Percentiles rank a stretch among this genome's conserved stretches.
phyloP scores from a whole-genome alignment of 2,797 vertebrate genomes.

The Apodemus agrarius region DNA sequence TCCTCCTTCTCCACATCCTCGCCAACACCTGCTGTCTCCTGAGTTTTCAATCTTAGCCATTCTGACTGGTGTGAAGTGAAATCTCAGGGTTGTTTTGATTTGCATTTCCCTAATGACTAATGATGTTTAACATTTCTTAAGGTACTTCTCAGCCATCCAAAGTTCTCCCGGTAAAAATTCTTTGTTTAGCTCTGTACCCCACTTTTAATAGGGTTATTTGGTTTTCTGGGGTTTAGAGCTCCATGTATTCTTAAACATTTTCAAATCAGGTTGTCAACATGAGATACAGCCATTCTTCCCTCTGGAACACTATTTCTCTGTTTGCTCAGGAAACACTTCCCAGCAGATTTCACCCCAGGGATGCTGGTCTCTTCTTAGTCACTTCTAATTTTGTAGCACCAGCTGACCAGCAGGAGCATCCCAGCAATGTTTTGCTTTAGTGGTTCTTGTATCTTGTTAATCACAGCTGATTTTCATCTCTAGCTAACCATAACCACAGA shows the following conservation, averaged over 20 bases:
- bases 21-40: too few relatives aligned
- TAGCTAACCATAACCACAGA: not conserved
- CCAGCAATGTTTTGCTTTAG: not conserved
- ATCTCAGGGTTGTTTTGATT: too few relatives aligned
- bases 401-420: not conserved
- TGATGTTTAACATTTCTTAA: too few relatives aligned
- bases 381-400: not conserved
- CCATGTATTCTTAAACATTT: not conserved
- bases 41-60: too few relatives aligned
- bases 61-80: too few relatives aligned
- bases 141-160: too few relatives aligned
- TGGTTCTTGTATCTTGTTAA: not conserved
- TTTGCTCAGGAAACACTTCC: not conserved
- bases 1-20: too few relatives aligned
- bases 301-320: not conserved
- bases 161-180: too few relatives aligned
- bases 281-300: not conserved
- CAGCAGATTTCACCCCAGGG: not conserved
- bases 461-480: not conserved
- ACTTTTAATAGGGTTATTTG: too few relatives aligned
- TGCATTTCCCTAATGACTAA: too few relatives aligned
- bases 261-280: not conserved
- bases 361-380: not conserved
- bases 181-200: too few relatives aligned
- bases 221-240: too few relatives aligned